phyloP scores from a whole-genome alignment of 2,113 vertebrate genomes.

The Pelecanus crispus region DNA sequence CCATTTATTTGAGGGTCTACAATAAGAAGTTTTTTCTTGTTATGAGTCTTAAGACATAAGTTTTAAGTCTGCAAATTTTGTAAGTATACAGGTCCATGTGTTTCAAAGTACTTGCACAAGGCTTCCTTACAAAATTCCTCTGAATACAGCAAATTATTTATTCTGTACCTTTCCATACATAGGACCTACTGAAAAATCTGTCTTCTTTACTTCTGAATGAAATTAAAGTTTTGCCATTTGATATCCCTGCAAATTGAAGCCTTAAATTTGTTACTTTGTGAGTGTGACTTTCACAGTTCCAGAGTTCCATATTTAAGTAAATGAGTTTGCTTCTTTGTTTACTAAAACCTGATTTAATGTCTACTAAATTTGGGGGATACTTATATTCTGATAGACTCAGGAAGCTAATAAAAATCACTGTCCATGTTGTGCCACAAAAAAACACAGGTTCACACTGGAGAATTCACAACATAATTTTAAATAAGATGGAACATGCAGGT shows the following conservation, averaged over 20 bases:
- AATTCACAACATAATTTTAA: not conserved
- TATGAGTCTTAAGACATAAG: not conserved
- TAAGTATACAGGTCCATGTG: not conserved
- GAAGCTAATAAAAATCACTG: not conserved
- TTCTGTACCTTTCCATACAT: not conserved
- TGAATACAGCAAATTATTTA: not conserved
- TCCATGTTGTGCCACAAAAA: not conserved
- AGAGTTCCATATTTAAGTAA: not conserved
- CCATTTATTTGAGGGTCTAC: not conserved
- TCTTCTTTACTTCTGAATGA: not conserved
- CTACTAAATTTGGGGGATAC: not conserved
- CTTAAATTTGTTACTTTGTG: not conserved
- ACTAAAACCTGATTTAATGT: not conserved
- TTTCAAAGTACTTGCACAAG: not conserved
- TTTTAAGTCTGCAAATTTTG: not conserved
- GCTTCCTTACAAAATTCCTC: not conserved
- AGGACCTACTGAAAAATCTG: not conserved
- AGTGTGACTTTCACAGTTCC: not conserved
- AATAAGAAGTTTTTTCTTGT: not conserved
- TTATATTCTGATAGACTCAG: not conserved
- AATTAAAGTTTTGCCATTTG: not conserved
- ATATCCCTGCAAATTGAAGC: not conserved
- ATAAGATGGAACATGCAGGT: not conserved
- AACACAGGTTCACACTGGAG: not conserved
- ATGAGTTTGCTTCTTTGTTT: not conserved